A percentile compares a stretch with the other conserved stretches of the same genome.
Conservation (phyloP, 2,888 invertebrate genomes). For the Phyllotreta cruciferae region DNA sequence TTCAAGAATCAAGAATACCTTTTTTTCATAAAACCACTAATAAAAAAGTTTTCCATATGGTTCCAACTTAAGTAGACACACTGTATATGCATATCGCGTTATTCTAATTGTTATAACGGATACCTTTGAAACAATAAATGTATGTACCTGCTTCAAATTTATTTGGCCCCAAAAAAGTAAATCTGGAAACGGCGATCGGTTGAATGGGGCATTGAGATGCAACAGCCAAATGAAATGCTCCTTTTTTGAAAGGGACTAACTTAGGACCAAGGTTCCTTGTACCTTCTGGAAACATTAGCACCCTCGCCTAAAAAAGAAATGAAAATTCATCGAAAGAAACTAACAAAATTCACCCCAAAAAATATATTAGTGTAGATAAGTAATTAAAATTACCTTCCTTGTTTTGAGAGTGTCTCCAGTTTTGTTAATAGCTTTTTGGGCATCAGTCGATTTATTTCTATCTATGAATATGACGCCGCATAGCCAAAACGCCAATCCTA, state of each 20-base stretch:
- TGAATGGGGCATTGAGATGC: conserved; percentile 84
- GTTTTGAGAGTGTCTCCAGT: conserved; percentile 72
- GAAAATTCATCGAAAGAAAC: conserved; percentile 3
- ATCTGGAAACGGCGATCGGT: conserved; percentile 87
- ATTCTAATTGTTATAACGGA: too few species aligned
- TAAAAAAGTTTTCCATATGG: too few species aligned
- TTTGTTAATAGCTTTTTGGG: conserved; percentile 75
- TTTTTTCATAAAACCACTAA: too few species aligned
- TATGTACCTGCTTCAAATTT: conserved; percentile 70
- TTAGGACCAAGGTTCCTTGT: conserved; percentile 78
- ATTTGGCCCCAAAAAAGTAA: conserved; percentile 69
- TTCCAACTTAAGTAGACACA: too few species aligned
- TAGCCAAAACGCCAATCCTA: conserved; percentile 84
- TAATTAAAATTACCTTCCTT: conserved; percentile 64
- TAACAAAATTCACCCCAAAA: too few species aligned
- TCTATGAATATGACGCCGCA: conserved; percentile 91
- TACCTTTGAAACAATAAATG: neutral
- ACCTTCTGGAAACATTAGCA: conserved; percentile 94
- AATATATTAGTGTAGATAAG: too few species aligned
- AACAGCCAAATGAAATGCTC: conserved; percentile 92
- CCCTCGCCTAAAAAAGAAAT: conserved; percentile 66
- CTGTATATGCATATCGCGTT: too few species aligned
- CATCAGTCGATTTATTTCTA: conserved; percentile 73
- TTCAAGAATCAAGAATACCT: too few species aligned
- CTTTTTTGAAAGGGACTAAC: conserved; percentile 91